Evolutionary conservation across 2,113 vertebrate species (phyloP), one percentile per base, ranked within the genome.

Genomic region (Mobula hypostoma): DNA sequence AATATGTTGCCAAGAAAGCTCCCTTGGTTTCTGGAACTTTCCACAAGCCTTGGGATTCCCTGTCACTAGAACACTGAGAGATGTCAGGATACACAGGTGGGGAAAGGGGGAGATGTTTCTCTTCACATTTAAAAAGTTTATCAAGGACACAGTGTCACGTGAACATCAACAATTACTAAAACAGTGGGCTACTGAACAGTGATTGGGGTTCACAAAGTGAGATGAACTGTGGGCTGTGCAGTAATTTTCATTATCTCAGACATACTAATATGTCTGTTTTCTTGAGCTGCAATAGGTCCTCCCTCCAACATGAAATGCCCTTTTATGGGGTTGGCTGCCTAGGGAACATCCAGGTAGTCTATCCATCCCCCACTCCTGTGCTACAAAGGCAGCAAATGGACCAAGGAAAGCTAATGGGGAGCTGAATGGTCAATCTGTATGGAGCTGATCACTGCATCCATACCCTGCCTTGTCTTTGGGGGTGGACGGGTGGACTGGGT

Each of bases 151-250:
- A 93, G 70, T 70, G 15, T 74, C 48, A 93, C 91, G 21, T 93
- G 66, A 93, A 93, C 68, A 93, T 74, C 72, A 66, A 93, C 91
- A 93, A 93, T 74, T 74, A 93, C 70, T 93, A 93, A 90, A 93
- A 72, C 68, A 48, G 68, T 93, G 70, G 91, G 91, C 70, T 76
- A 93, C 70, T 29, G 40, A 74, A 93, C 70, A 93, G 40, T 93
- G 91, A 93, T 40, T 56, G 68, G 70, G 63, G 24, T 27, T 56
- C 91, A 93, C 91, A 56, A 9, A 56, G 70, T 7, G 11, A 93
- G 9, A 21, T 72, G 70, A 5, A 56, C 91, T 29, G n/a, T 40
- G 21, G 68, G 21, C 68, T 70, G 68, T 90, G 80, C 24, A 58
- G 40, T 24, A 24, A 27, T 19, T 32, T 48, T 29, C 66, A 93